Percentiles rank a stretch among this genome's conserved stretches.
Conservation (phyloP, 2,113 vertebrate genomes). For the Anguilla rostrata region DNA sequence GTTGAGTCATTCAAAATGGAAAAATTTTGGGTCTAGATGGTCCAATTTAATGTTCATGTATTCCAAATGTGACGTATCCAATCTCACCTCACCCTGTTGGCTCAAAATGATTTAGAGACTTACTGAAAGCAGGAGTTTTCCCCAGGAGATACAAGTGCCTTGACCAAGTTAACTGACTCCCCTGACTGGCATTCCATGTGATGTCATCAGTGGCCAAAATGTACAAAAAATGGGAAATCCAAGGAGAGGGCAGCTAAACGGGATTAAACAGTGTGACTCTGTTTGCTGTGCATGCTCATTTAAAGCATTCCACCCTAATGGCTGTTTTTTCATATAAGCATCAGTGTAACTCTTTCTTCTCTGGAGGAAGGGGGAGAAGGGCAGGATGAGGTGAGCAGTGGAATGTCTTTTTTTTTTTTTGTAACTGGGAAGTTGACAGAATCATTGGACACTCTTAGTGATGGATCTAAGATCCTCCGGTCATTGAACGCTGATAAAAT, state of each 20-base stretch:
- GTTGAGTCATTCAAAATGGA: no score
- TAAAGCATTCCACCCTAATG: no score
- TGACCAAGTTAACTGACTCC: neutral
- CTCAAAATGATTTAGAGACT: neutral
- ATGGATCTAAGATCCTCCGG: neutral
- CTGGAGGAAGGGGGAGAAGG: neutral
- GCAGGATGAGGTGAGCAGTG: neutral
- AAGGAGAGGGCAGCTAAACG: conserved; percentile 1
- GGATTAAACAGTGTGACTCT: neutral
- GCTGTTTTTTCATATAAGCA: neutral
- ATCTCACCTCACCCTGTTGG: neutral
- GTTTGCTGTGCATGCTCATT: neutral
- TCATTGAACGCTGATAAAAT: neutral
- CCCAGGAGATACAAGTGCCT: neutral
- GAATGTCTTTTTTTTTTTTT: neutral
- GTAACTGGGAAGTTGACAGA: neutral
- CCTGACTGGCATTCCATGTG: neutral
- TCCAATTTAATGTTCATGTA: no score
- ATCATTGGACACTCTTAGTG: neutral
- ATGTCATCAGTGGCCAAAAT: neutral
- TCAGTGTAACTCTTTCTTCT: neutral
- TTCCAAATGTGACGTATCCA: no score
- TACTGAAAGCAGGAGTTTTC: neutral
- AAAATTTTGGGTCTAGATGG: no score
- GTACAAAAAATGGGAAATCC: neutral